Evolutionary conservation across 2,113 vertebrate species (phyloP), one percentile per base, ranked within the genome.

Genomic region (Embiotoca jacksoni): DNA sequence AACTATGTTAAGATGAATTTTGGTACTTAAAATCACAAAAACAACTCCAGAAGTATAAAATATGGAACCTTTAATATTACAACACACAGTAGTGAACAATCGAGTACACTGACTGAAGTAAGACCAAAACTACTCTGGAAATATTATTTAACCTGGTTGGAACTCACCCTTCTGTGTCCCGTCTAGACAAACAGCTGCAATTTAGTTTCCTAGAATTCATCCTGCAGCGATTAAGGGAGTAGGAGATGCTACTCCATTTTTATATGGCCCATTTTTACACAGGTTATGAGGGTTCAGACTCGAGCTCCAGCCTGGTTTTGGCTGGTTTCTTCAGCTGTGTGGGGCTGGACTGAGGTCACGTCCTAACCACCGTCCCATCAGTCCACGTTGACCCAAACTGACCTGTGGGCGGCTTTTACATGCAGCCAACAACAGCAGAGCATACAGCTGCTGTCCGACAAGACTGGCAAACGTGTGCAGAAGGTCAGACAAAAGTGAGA

Each of bases 321-420:
- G 83, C 60, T 72, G 61, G 23, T 59, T 60, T 57, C 60, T 69
- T 91, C 84, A 88, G 84, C 86, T 89, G 87, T 67, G 90, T 53
- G 55, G 53, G 74, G 59, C 64, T 81, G 81, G 74, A 78, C 77
- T 66, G 71, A 88, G 64, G 80, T 85, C 75, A 70, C 47, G 8
- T 72, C 65, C 39, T 55, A 70, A 83, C 85, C 76, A 46, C 80
- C 41, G 81, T 81, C 72, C 87, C 81, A 72, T 53, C 50, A 59
- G 66, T 78, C 68, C 73, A 70, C 4, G 13, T 3, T 72, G 89
- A 90, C 78, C 80, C 69, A 7, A n/a, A 54, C 10, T 55, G 83
- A 84, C 87, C 88, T 35, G 59, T 49, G 72, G 63, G 41, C 10
- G 31, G 63, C 74, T 50, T 36, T 44, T 65, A 61, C 70, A 33